Evolutionary conservation across 2,888 invertebrate species (phyloP).

Genomic region (Cerastis leucographa): DNA sequence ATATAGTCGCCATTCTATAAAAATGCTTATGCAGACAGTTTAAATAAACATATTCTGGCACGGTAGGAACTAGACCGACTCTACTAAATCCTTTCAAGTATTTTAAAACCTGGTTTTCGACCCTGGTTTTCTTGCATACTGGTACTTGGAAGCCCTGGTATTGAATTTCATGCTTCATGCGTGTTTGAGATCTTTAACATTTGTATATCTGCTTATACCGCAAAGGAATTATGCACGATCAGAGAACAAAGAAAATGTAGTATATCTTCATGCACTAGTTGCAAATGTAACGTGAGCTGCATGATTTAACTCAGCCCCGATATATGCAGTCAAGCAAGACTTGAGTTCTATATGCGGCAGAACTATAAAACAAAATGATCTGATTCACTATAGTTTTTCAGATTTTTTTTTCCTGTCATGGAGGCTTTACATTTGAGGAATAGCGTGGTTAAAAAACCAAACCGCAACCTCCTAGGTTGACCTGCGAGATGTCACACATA

Average conservation of each 20-base stretch:
- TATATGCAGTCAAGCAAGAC: conserved; percentile 36
- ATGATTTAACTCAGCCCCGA: conserved; percentile 43
- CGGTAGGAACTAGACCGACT: no score
- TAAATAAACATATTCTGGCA: no score
- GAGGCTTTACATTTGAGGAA: not conserved
- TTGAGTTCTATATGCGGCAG: conserved; percentile 6
- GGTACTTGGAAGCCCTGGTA: no score
- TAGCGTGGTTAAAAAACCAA: not conserved
- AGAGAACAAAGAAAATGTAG: conserved; percentile 38
- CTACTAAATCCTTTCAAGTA: no score
- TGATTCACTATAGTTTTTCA: not conserved
- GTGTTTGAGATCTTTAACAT: not conserved
- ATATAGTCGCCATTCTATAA: no score
- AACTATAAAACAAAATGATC: conserved; percentile 17
- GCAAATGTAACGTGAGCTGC: conserved; percentile 34
- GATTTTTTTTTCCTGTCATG: not conserved
- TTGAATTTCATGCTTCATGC: no score
- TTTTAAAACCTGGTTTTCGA: no score
- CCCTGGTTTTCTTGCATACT: no score
- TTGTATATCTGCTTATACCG: conserved; percentile 1
- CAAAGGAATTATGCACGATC: conserved; percentile 13
- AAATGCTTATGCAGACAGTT: no score
- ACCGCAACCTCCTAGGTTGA: not conserved
- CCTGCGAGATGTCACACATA: not conserved
- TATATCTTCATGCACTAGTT: conserved; percentile 49